Percentiles rank a stretch among this genome's conserved stretches.
These are phyloP conservation scores for Diarsia dahlii DNA, from an alignment of 2,888 invertebrate species.

Conservation along the genomic window DNA sequence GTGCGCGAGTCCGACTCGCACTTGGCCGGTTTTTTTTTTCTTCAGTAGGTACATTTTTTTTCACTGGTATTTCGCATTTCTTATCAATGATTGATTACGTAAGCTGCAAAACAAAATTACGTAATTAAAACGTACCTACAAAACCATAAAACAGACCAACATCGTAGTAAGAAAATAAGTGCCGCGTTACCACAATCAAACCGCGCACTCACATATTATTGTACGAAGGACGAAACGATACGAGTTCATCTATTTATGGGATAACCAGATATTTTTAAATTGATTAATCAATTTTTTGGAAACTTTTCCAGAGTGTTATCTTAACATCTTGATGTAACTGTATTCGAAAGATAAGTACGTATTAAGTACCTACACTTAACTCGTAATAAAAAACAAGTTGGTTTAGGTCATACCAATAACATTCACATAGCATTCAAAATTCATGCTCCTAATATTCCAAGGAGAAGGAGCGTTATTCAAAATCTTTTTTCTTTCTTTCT, in stretches of 20 bases:
- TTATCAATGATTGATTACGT: slow-evolving; percentile 38
- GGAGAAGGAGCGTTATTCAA: slow-evolving; percentile 8
- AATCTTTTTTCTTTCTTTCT: no score
- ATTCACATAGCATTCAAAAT: slow-evolving; percentile 2
- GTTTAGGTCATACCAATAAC: not conserved
- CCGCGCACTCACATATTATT: not conserved
- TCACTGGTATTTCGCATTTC: not conserved
- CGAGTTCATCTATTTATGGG: not conserved
- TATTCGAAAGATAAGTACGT: not conserved
- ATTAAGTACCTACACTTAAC: slow-evolving; percentile 4
- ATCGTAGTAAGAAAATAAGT: slow-evolving; percentile 20
- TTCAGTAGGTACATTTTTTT: not conserved
- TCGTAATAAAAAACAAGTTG: not conserved
- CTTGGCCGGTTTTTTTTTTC: no score
- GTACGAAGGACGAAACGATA: not conserved
- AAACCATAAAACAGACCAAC: slow-evolving; percentile 41
- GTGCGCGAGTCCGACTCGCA: no score
- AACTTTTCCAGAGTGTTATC: not conserved
- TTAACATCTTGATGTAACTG: not conserved
- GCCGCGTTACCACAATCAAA: slow-evolving; percentile 27
- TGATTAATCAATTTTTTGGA: not conserved
- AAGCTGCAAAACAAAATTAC: slow-evolving; percentile 32
- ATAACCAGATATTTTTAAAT: not conserved
- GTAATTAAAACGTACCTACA: slow-evolving; percentile 43
- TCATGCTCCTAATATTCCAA: slow-evolving; percentile 16